phyloP scores from a whole-genome alignment of 2,797 vertebrate species.

The Ceyx erithaca region DNA sequence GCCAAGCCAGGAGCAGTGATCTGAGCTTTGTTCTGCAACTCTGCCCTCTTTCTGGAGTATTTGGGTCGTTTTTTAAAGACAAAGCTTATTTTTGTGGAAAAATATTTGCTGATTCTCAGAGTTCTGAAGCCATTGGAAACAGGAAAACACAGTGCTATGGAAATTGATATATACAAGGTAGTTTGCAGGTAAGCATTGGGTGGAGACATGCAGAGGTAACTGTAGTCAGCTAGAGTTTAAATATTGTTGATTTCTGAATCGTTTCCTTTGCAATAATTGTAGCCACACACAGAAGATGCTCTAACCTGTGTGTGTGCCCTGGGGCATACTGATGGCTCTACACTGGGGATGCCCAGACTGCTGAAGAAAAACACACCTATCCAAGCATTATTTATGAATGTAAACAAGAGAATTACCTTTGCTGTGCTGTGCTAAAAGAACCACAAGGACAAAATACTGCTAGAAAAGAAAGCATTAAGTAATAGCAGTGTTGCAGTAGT shows the following conservation, averaged over 20 bases:
- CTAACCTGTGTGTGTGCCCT: background rate
- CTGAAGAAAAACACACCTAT: background rate
- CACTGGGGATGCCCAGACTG: background rate
- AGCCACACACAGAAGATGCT: background rate
- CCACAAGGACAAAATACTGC: background rate
- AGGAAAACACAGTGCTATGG: background rate
- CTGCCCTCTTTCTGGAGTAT: background rate
- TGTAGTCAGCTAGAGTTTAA: background rate
- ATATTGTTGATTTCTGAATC: background rate
- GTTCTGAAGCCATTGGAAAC: background rate
- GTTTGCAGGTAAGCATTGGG: background rate
- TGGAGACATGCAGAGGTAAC: background rate
- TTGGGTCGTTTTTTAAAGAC: background rate
- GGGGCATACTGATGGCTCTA: background rate
- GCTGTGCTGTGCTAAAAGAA: background rate
- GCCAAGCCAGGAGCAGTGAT: background rate
- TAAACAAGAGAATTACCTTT: background rate
- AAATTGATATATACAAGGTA: background rate
- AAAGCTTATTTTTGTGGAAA: background rate
- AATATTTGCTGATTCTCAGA: background rate
- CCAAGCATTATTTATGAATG: background rate
- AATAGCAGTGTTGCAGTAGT: background rate
- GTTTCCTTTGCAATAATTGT: background rate
- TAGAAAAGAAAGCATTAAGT: background rate
- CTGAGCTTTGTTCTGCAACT: background rate